Evolutionary conservation across 2,888 invertebrate species (phyloP), one percentile per base, ranked within the genome.

Genomic region (Gerosis bhagava): DNA sequence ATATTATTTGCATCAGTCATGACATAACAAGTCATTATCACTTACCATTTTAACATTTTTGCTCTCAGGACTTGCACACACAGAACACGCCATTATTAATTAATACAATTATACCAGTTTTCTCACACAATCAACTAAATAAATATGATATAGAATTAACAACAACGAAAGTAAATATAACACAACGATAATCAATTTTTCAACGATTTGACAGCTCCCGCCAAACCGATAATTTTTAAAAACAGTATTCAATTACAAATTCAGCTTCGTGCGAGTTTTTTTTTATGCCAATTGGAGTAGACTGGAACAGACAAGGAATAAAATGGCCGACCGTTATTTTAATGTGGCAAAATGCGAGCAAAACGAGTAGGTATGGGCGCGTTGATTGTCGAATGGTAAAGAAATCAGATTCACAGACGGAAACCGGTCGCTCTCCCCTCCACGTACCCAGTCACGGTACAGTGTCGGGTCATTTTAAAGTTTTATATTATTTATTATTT

Each of bases 41-140:
- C 79, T 72, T 57, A 80, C 82, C 76, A 73, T 78, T 68, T 70
- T 77, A 17, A 71, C 63, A 1, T 70, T 60, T 56, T 72, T 77
- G 31, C 62, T 65, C 1, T 72, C 73, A 17, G 66, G 61, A 50
- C 66, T 65, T 57, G 71, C 49, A 59, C 83, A 83, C 32, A 72
- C 52, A 6, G 75, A 59, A 50, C 83, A 83, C 65, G 80, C 71
- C 83, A 83, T 83, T 31, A 8, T 32, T 6, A 11, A 35, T 11
- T 11, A 13, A 15, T 12, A 31, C 1, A 10, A 28, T n/a, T 5
- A 19, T 19, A 19, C n/a, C n/a, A n/a, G n/a, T n/a, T n/a, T n/a
- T n/a, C n/a, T n/a, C n/a, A n/a, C n/a, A n/a, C n/a, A n/a, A n/a
- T n/a, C n/a, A n/a, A n/a, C n/a, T n/a, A n/a, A n/a, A n/a, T n/a